Evolutionary conservation across 2,888 invertebrate species (phyloP).

Genomic region (Drosophila colorata): DNA sequence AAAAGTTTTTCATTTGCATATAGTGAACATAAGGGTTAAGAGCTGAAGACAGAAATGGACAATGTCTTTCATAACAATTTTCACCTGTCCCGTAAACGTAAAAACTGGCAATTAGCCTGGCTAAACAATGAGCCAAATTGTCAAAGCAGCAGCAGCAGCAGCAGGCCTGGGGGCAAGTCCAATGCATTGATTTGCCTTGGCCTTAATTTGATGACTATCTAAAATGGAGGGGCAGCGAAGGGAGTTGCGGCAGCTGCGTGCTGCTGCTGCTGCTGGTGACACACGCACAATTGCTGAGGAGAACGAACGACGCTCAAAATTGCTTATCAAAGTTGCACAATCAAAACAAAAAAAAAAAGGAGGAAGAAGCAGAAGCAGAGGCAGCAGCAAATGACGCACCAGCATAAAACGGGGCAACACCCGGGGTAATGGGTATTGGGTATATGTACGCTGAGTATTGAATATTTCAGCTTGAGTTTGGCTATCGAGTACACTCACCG

Average conservation of each 20-base stretch:
- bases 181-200: slow-evolving; percentile 68
- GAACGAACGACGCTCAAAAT: slow-evolving; percentile 56
- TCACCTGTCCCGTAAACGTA: slow-evolving; percentile 54
- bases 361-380: neutral
- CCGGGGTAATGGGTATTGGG: slow-evolving; percentile 43
- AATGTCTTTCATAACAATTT: slow-evolving; percentile 58
- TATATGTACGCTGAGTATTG: slow-evolving; percentile 6
- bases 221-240: slow-evolving; percentile 1
- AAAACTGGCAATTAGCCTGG: slow-evolving; percentile 64
- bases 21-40: slow-evolving; percentile 44
- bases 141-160: slow-evolving; percentile 9
- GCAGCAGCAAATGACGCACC: slow-evolving; percentile 54
- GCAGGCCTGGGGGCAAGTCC: slow-evolving; percentile 24
- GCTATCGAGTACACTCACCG: slow-evolving; percentile 19
- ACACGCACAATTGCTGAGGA: slow-evolving; percentile 63
- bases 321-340: slow-evolving; percentile 79
- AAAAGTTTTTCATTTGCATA: slow-evolving; percentile 77
- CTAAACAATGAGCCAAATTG: slow-evolving; percentile 58
- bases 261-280: slow-evolving; percentile 64
- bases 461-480: slow-evolving; percentile 28
- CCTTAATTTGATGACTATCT: slow-evolving; percentile 79
- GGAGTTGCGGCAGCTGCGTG: slow-evolving; percentile 55
- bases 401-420: slow-evolving; percentile 60
- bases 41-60: neutral
- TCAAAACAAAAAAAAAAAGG: slow-evolving; percentile 36